A percentile compares a stretch with the other conserved stretches of the same genome.
Evolutionary conservation across 2,888 invertebrate species (phyloP).

Genomic region (Eubasilissa splendida): DNA sequence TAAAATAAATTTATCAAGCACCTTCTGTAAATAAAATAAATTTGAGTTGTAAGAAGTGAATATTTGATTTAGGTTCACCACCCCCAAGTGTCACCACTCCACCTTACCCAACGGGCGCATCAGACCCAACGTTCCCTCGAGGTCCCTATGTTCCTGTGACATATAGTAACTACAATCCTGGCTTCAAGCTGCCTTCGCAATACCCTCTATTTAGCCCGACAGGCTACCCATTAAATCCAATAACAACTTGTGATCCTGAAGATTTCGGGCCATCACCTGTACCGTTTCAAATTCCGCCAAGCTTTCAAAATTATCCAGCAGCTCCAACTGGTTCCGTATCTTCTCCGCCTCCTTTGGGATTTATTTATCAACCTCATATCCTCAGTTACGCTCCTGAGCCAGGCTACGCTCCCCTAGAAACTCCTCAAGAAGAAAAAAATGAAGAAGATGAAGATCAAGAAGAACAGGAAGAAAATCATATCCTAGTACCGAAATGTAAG

Average conservation of each 20-base stretch:
- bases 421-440: not conserved
- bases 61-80: slow-evolving; percentile 51
- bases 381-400: slow-evolving; percentile 29
- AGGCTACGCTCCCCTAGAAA: not conserved
- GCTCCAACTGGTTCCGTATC: not conserved
- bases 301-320: not conserved
- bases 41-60: slow-evolving; percentile 31
- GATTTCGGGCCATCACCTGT: slow-evolving; percentile 34
- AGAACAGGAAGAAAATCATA: not conserved
- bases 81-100: slow-evolving; percentile 27
- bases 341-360: slow-evolving; percentile 27
- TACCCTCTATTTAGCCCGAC: not conserved
- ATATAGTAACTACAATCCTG: slow-evolving; percentile 37
- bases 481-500: not conserved
- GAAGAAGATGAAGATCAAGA: not conserved
- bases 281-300: slow-evolving; percentile 9
- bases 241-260: slow-evolving; percentile 46
- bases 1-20: slow-evolving; percentile 4
- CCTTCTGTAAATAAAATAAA: slow-evolving; percentile 8
- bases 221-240: slow-evolving; percentile 31
- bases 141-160: slow-evolving; percentile 10
- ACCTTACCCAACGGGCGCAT: slow-evolving; percentile 41
- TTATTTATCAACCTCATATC: slow-evolving; percentile 24
- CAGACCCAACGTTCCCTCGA: slow-evolving; percentile 20
- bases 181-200: slow-evolving; percentile 14